phyloP scores from a whole-genome alignment of 1,140 invertebrate genomes.

The Bombus difficillimus region DNA sequence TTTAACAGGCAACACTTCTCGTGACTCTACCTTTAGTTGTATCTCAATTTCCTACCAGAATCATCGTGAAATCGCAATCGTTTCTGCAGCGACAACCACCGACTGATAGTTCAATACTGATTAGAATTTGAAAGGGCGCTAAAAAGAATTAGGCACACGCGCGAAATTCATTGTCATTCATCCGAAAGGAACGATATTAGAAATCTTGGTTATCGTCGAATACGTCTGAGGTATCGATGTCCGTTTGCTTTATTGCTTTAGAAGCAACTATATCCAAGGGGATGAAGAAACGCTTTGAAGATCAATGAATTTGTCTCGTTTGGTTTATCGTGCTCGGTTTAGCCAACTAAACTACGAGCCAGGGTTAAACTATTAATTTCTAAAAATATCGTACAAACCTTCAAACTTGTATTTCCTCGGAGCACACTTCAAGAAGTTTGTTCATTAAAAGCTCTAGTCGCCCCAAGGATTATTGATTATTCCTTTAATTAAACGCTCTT shows the following conservation, averaged over 20 bases:
- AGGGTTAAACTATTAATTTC: background rate
- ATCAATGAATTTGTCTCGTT: background rate
- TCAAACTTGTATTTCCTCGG: background rate
- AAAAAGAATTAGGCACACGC: background rate
- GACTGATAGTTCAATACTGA: slow-evolving; percentile 46
- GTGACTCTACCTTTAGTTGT: slow-evolving; percentile 20
- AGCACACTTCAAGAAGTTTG: slow-evolving; percentile 23
- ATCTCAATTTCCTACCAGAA: background rate
- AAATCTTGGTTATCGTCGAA: slow-evolving; percentile 14
- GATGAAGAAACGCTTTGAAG: background rate
- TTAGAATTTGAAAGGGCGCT: slow-evolving; percentile 52
- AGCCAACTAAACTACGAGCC: background rate
- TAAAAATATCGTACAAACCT: slow-evolving; percentile 31
- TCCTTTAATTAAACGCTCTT: slow-evolving; percentile 50
- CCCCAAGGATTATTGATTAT: slow-evolving; percentile 35
- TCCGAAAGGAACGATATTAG: background rate
- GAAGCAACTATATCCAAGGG: background rate
- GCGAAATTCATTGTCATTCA: background rate
- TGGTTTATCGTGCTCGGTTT: background rate
- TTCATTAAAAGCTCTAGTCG: slow-evolving; percentile 41
- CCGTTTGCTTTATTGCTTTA: background rate
- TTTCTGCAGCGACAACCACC: slow-evolving; percentile 23
- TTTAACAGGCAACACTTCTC: slow-evolving; percentile 18
- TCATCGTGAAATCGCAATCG: slow-evolving; percentile 19
- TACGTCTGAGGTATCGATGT: background rate